Percentiles rank a stretch among this genome's conserved stretches.
Evolutionary conservation across 2,797 vertebrate species (phyloP).

Genomic region (Karalla daura): DNA sequence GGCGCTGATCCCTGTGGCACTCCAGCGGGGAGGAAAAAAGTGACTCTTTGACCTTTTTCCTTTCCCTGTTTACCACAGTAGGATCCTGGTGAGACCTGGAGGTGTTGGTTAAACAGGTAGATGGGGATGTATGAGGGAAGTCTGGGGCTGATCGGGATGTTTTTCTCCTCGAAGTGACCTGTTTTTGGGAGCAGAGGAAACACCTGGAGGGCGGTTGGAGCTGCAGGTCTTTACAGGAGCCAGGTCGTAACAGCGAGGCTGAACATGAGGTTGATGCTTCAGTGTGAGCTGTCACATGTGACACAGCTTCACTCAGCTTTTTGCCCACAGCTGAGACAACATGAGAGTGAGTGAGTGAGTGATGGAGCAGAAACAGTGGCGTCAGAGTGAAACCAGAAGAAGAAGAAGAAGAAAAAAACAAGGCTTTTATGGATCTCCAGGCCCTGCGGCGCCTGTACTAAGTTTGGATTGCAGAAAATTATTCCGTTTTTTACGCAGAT

Average conservation of each 20-base stretch:
- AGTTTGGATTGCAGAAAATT: constrained; percentile 1
- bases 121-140: neutral
- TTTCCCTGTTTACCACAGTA: too few species aligned
- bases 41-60: neutral
- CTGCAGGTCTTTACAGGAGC: neutral
- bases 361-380: neutral
- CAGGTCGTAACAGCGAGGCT: neutral
- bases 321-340: constrained; percentile 14
- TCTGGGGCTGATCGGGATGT: neutral
- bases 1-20: neutral
- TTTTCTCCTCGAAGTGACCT: too few species aligned
- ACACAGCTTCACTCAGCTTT: neutral
- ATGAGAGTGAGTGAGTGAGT: neutral
- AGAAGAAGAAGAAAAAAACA: too few species aligned
- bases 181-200: too few species aligned
- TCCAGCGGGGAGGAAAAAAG: neutral
- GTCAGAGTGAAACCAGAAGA: constrained; percentile 6
- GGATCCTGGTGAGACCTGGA: neutral
- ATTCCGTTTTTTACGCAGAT: constrained; percentile 20
- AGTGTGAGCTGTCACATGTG: neutral
- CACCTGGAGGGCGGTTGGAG: too few species aligned
- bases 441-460: neutral
- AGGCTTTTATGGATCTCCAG: neutral
- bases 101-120: neutral
- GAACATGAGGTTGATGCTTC: neutral